These are phyloP conservation scores for Ellobium chinense DNA, from an alignment of 2,888 invertebrate species.

Conservation along the genomic window DNA sequence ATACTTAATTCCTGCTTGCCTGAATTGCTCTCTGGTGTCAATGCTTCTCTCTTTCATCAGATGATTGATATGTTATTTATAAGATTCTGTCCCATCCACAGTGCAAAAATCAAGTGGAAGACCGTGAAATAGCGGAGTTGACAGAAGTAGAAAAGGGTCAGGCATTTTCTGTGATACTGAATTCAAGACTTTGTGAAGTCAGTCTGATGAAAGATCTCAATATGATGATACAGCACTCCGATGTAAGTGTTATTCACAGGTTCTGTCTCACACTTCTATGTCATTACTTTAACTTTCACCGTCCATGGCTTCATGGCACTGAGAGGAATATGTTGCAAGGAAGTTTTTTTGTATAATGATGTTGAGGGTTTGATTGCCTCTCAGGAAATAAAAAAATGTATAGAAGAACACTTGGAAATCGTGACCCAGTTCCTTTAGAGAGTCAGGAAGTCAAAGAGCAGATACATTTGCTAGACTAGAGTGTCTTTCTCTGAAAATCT, in stretches of 20 bases:
- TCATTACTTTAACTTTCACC: not conserved
- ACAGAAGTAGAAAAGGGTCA: slow-evolving; percentile 8
- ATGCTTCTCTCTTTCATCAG: no score
- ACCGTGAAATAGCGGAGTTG: slow-evolving; percentile 11
- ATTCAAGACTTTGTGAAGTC: slow-evolving; percentile 41
- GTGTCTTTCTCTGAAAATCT: no score
- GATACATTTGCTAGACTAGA: no score
- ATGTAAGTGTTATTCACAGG: slow-evolving; percentile 21
- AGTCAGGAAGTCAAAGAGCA: no score
- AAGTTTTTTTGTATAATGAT: not conserved
- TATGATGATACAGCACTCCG: slow-evolving; percentile 26
- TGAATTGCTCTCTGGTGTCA: no score
- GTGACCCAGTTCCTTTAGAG: no score
- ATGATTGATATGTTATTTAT: no score
- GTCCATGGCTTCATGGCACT: not conserved
- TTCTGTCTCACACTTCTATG: not conserved
- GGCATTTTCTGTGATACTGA: slow-evolving; percentile 24
- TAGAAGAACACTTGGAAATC: no score
- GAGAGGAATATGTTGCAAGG: not conserved
- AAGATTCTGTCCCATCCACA: no score
- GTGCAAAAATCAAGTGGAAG: slow-evolving; percentile 2
- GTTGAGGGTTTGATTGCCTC: not conserved
- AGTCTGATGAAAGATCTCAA: slow-evolving; percentile 35
- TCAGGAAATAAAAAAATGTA: no score
- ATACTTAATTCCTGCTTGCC: no score